Conservation (phyloP, 1,140 invertebrate genomes). For the Penaeus japonicus region DNA sequence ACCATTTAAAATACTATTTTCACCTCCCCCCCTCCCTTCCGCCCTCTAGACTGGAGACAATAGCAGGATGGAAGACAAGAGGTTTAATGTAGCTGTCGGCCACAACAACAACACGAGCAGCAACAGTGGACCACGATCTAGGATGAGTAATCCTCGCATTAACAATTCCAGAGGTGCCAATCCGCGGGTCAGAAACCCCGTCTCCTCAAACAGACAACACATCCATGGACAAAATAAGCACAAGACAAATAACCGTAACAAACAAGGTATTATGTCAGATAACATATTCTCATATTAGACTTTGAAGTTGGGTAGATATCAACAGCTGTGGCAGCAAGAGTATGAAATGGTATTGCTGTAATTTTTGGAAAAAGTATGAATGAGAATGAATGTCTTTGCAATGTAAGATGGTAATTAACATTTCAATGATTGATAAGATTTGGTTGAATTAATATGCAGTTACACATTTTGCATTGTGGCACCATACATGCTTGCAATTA, state of each 20-base stretch:
- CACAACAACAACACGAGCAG: constrained; percentile 36
- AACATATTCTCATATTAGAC: background rate
- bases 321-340: background rate
- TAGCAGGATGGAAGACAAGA: constrained; percentile 35
- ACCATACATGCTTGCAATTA: no score
- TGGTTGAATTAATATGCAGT: no score
- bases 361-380: no score
- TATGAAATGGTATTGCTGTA: no score
- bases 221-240: constrained; percentile 42
- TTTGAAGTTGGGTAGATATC: background rate
- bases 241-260: constrained; percentile 45
- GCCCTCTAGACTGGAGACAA: constrained; percentile 14
- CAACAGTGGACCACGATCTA: constrained; percentile 14
- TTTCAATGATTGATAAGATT: no score
- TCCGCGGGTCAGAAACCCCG: constrained; percentile 37
- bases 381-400: no score
- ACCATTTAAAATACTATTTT: no score
- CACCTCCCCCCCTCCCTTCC: no score
- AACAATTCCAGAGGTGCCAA: constrained; percentile 29
- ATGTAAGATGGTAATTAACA: no score
- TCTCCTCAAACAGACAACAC: constrained; percentile 26
- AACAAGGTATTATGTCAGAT: constrained; percentile 17
- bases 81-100: constrained; percentile 40
- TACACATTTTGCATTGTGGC: no score
- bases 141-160: constrained; percentile 28